Percentiles rank a stretch among this genome's conserved stretches.
phyloP scores from a whole-genome alignment of 2,888 invertebrate genomes.

The Lycophotia porphyrea region DNA sequence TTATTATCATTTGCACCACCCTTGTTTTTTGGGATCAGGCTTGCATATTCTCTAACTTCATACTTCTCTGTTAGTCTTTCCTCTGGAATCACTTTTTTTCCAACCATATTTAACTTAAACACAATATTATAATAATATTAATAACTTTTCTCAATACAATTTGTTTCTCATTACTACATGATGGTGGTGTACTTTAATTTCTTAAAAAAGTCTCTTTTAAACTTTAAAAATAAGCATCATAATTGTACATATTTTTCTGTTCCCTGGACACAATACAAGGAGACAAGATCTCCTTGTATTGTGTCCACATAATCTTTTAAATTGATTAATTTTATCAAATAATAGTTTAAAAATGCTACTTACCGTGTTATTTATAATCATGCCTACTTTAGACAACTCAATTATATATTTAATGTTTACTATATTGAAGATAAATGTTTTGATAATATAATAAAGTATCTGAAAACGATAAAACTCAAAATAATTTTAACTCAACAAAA shows the following conservation, averaged over 20 bases:
- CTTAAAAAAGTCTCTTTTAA: not conserved
- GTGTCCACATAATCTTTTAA: not conserved
- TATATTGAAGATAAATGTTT: conserved; percentile 11
- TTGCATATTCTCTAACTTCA: not conserved
- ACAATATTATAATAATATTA: no score
- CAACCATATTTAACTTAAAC: not conserved
- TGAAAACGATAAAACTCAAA: conserved; percentile 2
- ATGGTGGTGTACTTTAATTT: not conserved
- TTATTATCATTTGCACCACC: not conserved
- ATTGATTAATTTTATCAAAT: not conserved
- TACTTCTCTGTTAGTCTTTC: not conserved
- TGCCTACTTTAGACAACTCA: not conserved
- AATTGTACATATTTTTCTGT: not conserved
- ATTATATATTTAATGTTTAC: conserved; percentile 19
- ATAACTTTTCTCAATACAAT: not conserved
- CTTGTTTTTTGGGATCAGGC: not conserved
- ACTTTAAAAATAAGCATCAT: not conserved
- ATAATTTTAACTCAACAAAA: no score
- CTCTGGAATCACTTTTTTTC: not conserved
- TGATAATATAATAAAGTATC: conserved; percentile 3
- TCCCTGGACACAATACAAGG: no score
- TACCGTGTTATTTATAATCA: not conserved
- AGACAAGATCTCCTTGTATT: no score
- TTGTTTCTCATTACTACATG: not conserved
- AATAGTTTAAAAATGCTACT: not conserved